A percentile compares a stretch with the other conserved stretches of the same genome.
Conservation (phyloP, 2,797 vertebrate species). For the Chromobotia macracanthus region DNA sequence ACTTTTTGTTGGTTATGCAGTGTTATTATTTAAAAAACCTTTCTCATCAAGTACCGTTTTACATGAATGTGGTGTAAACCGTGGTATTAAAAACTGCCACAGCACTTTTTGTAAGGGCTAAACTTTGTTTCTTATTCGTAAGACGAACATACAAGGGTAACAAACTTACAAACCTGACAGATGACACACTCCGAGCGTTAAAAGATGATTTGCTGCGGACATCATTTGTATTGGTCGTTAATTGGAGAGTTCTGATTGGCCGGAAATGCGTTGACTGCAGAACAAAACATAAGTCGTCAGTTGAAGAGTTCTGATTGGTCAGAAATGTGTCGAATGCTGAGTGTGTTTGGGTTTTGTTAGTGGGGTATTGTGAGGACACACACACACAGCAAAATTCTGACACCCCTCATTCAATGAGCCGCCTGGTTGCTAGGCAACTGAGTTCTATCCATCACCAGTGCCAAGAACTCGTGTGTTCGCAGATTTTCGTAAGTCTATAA, state of each 20-base stretch:
- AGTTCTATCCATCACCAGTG: conserved; percentile 34
- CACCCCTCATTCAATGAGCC: conserved; percentile 51
- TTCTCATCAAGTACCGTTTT: too few species aligned
- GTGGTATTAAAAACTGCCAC: too few species aligned
- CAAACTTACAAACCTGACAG: neutral
- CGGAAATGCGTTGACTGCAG: too few species aligned
- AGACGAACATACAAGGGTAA: neutral
- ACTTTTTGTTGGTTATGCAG: too few species aligned
- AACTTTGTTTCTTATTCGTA: neutral
- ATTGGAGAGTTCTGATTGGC: too few species aligned
- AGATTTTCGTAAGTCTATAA: conserved; percentile 12
- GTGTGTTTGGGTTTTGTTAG: neutral
- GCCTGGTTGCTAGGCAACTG: conserved; percentile 60
- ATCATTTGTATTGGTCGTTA: conserved; percentile 9
- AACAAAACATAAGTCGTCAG: neutral
- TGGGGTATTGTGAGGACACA: conserved; percentile 2
- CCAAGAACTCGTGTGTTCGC: conserved; percentile 32
- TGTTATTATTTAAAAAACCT: too few species aligned
- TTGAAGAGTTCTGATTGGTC: conserved; percentile 1
- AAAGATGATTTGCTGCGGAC: conserved; percentile 16
- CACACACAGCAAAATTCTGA: conserved; percentile 32
- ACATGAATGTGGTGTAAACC: too few species aligned
- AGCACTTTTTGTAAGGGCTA: too few species aligned
- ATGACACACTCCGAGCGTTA: too few species aligned
- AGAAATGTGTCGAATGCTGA: neutral